phyloP scores from a whole-genome alignment of 2,113 vertebrate genomes.

The Chaetodon auriga region DNA sequence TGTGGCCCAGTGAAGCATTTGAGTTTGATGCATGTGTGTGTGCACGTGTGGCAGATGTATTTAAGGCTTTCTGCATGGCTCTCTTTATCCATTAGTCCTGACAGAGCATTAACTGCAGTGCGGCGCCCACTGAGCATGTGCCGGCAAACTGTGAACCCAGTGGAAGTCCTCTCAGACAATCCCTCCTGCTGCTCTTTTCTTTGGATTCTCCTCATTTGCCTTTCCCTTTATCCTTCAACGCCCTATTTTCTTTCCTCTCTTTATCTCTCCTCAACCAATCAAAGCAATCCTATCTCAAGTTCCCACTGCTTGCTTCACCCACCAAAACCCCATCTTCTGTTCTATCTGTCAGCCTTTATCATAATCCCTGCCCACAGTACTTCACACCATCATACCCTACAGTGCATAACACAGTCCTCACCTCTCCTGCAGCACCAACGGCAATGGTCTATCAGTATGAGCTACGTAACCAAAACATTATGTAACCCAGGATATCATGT shows the following conservation, averaged over 20 bases:
- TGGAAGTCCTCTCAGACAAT: slow-evolving; percentile 38
- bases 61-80: slow-evolving; percentile 31
- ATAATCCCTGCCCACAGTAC: slow-evolving; percentile 40
- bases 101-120: slow-evolving; percentile 70
- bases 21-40: slow-evolving; percentile 18
- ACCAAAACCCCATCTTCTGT: slow-evolving; percentile 19
- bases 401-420: slow-evolving; percentile 18
- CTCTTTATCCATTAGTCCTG: slow-evolving; percentile 46
- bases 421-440: slow-evolving; percentile 25
- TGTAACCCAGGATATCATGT: slow-evolving; percentile 30
- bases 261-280: slow-evolving; percentile 39
- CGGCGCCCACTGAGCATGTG: slow-evolving; percentile 71
- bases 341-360: slow-evolving; percentile 24
- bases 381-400: slow-evolving; percentile 20
- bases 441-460: neutral
- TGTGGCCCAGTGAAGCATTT: slow-evolving; percentile 7
- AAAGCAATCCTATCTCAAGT: neutral
- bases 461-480: slow-evolving; percentile 44
- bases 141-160: slow-evolving; percentile 39
- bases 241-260: slow-evolving; percentile 43
- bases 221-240: slow-evolving; percentile 45
- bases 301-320: slow-evolving; percentile 8
- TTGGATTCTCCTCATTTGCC: slow-evolving; percentile 52
- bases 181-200: slow-evolving; percentile 44
- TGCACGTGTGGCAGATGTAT: slow-evolving; percentile 41